Percentiles rank a stretch among this genome's conserved stretches.
phyloP scores from a whole-genome alignment of 2,113 vertebrate genomes.

The Junco hyemalis region DNA sequence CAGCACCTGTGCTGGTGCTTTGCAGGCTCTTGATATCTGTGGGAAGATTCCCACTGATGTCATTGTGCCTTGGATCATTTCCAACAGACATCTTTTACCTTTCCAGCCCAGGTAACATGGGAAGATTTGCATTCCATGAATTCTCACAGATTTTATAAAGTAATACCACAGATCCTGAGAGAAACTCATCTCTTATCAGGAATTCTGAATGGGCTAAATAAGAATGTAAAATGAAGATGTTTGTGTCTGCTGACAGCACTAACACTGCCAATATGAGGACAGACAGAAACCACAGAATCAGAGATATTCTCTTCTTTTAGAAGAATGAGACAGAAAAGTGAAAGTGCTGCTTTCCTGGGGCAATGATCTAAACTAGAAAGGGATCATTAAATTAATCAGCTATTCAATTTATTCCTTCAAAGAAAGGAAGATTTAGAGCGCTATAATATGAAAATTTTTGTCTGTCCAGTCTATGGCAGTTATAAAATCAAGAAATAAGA shows the following conservation, averaged over 20 bases:
- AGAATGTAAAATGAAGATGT: background rate
- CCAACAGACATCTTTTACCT: background rate
- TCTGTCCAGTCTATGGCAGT: background rate
- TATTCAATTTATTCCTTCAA: background rate
- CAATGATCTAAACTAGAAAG: background rate
- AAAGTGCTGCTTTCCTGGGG: background rate
- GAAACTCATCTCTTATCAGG: background rate
- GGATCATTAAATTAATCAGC: background rate
- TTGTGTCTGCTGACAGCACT: background rate
- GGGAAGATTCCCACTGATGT: background rate
- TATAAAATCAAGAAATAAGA: slow-evolving; percentile 11
- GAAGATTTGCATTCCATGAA: background rate
- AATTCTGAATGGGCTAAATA: background rate
- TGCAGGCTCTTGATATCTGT: background rate
- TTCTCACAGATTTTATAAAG: background rate
- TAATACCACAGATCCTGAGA: background rate
- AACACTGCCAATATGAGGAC: background rate
- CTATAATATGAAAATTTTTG: background rate
- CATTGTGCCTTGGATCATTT: background rate
- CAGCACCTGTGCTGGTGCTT: background rate
- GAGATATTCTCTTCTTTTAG: background rate
- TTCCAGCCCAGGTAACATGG: background rate
- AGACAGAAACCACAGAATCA: background rate
- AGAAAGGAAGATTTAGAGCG: background rate
- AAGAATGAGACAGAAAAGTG: background rate